Percentiles rank a stretch among this genome's conserved stretches.
phyloP scores from a whole-genome alignment of 2,113 vertebrate genomes.

The Orycteropus afer region DNA sequence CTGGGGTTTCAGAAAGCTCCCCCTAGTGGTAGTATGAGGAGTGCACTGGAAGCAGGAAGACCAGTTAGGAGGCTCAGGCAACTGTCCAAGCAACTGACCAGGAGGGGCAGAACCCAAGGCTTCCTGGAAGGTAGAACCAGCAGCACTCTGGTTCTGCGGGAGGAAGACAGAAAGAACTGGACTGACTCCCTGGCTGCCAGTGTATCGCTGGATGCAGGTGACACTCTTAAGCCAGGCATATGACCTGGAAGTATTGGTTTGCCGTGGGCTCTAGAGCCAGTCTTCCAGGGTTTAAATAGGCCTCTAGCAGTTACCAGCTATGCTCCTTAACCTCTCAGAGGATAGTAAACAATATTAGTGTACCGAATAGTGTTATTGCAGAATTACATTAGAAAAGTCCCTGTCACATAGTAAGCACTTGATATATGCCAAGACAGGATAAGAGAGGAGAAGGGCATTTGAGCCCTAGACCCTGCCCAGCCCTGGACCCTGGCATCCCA shows the following conservation, averaged over 20 bases:
- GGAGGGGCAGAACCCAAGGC: neutral
- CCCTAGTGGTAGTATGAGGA: neutral
- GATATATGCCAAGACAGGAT: neutral
- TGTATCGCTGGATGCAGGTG: neutral
- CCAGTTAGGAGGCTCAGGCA: neutral
- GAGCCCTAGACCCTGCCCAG: neutral
- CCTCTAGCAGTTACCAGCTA: neutral
- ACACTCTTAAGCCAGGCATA: neutral
- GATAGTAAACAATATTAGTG: neutral
- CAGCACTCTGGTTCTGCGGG: neutral
- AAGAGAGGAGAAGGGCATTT: neutral
- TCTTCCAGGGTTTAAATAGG: neutral
- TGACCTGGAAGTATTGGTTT: neutral
- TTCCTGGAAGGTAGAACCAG: neutral
- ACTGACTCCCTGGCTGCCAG: neutral
- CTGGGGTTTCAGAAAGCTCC: conserved; percentile 16
- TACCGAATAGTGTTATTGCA: neutral
- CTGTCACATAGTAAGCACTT: neutral
- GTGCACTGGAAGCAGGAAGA: neutral
- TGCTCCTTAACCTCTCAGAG: neutral
- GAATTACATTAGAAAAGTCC: neutral
- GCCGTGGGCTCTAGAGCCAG: neutral
- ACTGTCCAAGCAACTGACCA: neutral
- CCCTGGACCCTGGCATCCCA: neutral
- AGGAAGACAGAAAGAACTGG: neutral